These are phyloP conservation scores for Lordiphosa fenestrarum DNA, from an alignment of 2,888 invertebrate species.

Conservation along the genomic window DNA sequence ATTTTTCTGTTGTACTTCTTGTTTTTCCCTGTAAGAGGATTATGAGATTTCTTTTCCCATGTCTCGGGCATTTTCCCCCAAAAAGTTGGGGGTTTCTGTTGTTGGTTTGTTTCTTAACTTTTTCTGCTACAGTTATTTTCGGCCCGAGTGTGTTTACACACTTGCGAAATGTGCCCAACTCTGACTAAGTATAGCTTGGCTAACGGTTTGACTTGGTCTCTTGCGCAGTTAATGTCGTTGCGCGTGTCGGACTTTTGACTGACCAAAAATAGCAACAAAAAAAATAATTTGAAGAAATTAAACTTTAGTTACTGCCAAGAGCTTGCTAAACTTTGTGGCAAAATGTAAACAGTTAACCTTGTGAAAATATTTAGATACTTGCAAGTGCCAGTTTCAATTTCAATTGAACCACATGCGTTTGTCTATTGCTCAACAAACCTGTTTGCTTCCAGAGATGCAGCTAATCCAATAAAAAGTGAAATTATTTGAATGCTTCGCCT, in stretches of 20 bases:
- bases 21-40: no score
- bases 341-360: conserved; percentile 61
- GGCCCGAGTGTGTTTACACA: conserved; percentile 20
- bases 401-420: conserved; percentile 20
- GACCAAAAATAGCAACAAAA: conserved; percentile 4
- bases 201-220: conserved; percentile 51
- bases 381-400: conserved; percentile 45
- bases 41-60: no score
- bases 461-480: conserved; percentile 73
- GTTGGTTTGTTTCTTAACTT: conserved; percentile 13
- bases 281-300: conserved; percentile 3
- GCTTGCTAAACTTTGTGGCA: conserved; percentile 29
- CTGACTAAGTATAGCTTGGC: conserved; percentile 20
- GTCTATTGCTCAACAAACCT: conserved; percentile 61
- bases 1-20: no score
- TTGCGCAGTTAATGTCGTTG: conserved; percentile 50
- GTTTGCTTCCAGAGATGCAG: conserved; percentile 53
- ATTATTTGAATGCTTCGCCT: conserved; percentile 37
- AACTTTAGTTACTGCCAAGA: not conserved
- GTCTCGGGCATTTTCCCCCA: conserved; percentile 14
- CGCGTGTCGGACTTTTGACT: conserved; percentile 37
- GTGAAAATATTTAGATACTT: conserved; percentile 39
- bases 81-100: conserved; percentile 3
- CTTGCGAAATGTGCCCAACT: conserved; percentile 51
- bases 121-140: conserved; percentile 65